Percentiles rank a stretch among this genome's conserved stretches.
phyloP scores from a whole-genome alignment of 2,113 vertebrate genomes.

The Jacana jacana region DNA sequence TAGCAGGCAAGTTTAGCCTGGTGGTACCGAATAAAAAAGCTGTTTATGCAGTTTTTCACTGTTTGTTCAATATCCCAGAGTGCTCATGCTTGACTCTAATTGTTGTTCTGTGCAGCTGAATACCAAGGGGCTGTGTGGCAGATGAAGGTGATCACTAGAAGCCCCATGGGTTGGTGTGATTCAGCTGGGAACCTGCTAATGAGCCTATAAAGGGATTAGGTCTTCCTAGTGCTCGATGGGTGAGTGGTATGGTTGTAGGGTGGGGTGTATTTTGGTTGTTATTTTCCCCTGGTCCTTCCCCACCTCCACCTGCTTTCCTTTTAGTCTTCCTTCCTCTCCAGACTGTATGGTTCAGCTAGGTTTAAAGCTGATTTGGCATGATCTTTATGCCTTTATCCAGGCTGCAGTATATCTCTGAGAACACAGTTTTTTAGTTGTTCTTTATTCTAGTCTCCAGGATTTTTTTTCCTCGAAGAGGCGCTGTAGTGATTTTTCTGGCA shows the following conservation, averaged over 20 bases:
- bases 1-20: neutral
- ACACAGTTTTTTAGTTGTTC: neutral
- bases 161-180: neutral
- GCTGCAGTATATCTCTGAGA: neutral
- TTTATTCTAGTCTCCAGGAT: slow-evolving; percentile 15
- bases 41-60: neutral
- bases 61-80: neutral
- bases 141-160: neutral
- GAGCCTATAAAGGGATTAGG: neutral
- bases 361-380: neutral
- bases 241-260: neutral
- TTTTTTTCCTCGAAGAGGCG: neutral
- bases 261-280: neutral
- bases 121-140: neutral
- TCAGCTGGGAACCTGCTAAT: neutral
- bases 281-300: too few species aligned
- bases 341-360: neutral
- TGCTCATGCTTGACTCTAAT: neutral
- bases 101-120: neutral
- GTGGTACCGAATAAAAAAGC: neutral
- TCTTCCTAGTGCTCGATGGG: neutral
- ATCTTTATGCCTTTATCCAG: neutral
- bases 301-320: neutral
- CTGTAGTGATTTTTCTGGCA: neutral
- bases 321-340: neutral